phyloP scores from a whole-genome alignment of 1,140 invertebrate species.

The Agrypnia vestita region DNA sequence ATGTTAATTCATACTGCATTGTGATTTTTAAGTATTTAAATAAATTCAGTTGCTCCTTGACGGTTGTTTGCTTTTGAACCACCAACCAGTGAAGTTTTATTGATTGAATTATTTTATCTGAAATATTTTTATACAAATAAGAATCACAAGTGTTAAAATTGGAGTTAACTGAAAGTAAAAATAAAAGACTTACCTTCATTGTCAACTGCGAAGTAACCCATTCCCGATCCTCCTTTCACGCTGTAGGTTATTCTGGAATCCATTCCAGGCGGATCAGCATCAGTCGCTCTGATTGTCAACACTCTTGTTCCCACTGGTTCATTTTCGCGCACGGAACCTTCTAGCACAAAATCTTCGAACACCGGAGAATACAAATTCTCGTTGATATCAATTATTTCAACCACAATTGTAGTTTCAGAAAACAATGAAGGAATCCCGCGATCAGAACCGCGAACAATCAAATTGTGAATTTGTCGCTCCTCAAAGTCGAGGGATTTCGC shows the following conservation, averaged over 20 bases:
- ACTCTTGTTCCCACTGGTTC: slow-evolving; percentile 82
- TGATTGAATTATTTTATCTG: no score
- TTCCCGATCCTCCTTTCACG: slow-evolving; percentile 87
- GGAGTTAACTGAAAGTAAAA: no score
- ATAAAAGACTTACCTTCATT: slow-evolving; percentile 80
- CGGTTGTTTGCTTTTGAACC: no score
- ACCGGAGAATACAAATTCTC: slow-evolving; percentile 87
- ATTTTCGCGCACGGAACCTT: slow-evolving; percentile 82
- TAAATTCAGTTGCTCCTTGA: no score
- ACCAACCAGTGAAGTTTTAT: no score
- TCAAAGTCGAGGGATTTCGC: slow-evolving; percentile 84
- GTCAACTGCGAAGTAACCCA: slow-evolving; percentile 90
- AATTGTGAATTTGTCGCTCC: slow-evolving; percentile 84
- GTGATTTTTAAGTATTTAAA: no score
- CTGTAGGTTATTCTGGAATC: slow-evolving; percentile 86
- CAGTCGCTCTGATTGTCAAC: slow-evolving; percentile 82
- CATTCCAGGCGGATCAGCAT: slow-evolving; percentile 81
- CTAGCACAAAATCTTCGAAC: slow-evolving; percentile 85
- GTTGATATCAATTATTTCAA: slow-evolving; percentile 92
- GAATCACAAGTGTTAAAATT: no score
- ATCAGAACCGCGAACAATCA: slow-evolving; percentile 84
- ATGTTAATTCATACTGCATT: no score
- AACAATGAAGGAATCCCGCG: slow-evolving; percentile 78
- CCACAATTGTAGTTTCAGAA: slow-evolving; percentile 80
- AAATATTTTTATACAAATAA: no score